Conservation (phyloP, 2,113 vertebrate species). For the Siphamia tubifer region DNA sequence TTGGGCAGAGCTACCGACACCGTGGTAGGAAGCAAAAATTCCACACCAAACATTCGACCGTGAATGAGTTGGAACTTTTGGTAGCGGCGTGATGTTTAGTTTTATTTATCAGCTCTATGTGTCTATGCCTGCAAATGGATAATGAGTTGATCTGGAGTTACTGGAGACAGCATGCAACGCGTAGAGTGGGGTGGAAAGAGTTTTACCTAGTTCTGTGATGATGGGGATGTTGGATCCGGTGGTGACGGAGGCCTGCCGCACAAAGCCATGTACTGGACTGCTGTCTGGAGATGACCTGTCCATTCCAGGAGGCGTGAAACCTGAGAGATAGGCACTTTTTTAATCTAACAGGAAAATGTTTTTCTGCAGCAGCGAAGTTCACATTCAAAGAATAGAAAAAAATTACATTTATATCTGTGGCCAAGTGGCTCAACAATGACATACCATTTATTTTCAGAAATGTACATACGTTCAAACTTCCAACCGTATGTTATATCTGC, state of each 20-base stretch:
- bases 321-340: constrained; percentile 70
- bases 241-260: constrained; percentile 94
- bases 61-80: constrained; percentile 53
- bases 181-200: constrained; percentile 57
- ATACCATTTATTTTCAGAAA: too few species aligned
- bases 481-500: too few species aligned
- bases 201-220: constrained; percentile 96
- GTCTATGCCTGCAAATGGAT: constrained; percentile 30
- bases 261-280: constrained; percentile 95
- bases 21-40: constrained; percentile 38
- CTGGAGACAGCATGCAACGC: constrained; percentile 14
- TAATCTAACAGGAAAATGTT: too few species aligned
- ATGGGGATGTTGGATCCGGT: constrained; percentile 98
- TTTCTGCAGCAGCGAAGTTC: too few species aligned
- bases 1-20: constrained; percentile 23
- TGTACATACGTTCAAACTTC: too few species aligned
- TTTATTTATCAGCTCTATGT: constrained; percentile 22
- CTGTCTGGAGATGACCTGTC: constrained; percentile 97
- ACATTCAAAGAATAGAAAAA: too few species aligned
- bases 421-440: too few species aligned
- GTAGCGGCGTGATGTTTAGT: constrained; percentile 7
- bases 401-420: too few species aligned
- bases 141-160: constrained; percentile 40
- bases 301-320: constrained; percentile 99
- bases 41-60: constrained; percentile 23